A percentile compares a stretch with the other conserved stretches of the same genome.
Evolutionary conservation across 2,888 invertebrate genomes (phyloP).

Genomic region (Drosophila tanythrix): DNA sequence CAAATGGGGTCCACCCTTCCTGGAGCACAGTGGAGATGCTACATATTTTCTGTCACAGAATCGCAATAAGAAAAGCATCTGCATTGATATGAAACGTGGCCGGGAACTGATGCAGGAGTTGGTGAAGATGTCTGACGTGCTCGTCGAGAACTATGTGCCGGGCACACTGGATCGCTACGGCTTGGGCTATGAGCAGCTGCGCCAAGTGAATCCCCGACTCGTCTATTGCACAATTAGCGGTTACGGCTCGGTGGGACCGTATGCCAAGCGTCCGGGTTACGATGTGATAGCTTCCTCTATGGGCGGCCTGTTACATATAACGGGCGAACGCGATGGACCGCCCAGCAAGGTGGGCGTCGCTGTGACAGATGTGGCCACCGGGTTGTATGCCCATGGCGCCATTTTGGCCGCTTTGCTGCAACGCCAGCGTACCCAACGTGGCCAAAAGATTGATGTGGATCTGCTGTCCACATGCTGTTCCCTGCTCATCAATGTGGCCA

Average conservation of each 20-base stretch:
- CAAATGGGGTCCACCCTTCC: constrained; percentile 97
- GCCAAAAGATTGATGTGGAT: constrained; percentile 97
- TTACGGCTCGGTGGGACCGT: constrained; percentile 95
- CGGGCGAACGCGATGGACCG: constrained; percentile 92
- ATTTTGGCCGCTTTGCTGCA: constrained; percentile 95
- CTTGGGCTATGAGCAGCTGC: constrained; percentile 92
- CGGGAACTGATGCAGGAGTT: constrained; percentile 91
- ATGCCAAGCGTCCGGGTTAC: constrained; percentile 94
- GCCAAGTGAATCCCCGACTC: constrained; percentile 89
- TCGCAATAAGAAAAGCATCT: constrained; percentile 97
- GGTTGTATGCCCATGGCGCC: constrained; percentile 97
- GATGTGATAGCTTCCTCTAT: constrained; percentile 97
- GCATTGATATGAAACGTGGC: constrained; percentile 91
- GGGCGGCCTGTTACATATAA: constrained; percentile 95
- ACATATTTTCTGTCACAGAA: constrained; percentile 95
- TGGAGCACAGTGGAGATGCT: constrained; percentile 88
- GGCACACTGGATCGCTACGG: constrained; percentile 92
- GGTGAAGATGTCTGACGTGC: constrained; percentile 91
- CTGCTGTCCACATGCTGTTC: constrained; percentile 97
- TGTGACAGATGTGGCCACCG: constrained; percentile 96
- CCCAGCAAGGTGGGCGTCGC: constrained; percentile 97
- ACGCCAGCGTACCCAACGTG: constrained; percentile 90
- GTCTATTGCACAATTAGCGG: constrained; percentile 98
- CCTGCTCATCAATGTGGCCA: constrained; percentile 94
- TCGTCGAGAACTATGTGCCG: constrained; percentile 97